Evolutionary conservation across 1,140 invertebrate species (phyloP), one percentile per base, ranked within the genome.

Genomic region (Aphelenchoides avenae): DNA sequence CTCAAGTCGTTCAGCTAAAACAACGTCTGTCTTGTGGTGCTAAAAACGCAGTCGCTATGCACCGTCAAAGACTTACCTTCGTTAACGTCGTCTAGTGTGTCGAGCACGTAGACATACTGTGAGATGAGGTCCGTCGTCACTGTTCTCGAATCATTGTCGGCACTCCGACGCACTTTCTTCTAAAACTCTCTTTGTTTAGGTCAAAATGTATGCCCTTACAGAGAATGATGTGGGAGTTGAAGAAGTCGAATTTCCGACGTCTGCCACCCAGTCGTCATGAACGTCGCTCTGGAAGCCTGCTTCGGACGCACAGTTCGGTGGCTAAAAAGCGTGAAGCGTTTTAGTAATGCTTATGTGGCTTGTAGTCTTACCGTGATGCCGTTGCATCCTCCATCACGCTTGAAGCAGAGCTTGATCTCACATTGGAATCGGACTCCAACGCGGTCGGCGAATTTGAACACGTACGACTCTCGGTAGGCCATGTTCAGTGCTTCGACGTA

Each of bases 401-500:
- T 75, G 18, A 75, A 29, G 44, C 73, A 75, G 2, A 75, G 47
- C 26, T 68, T 56, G 24, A 75, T 77, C 51, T 77, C 69, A 43
- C 73, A 75, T 20, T 64, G 58, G 51, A 75, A 75, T 20, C 75
- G 66, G 27, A 75, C 73, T 1, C 74, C 72, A 18, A 77, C 52
- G 30, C 58, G 31, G 37, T 75, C 73, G 22, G 73, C 71, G 52
- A 76, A 75, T 40, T 77, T 75, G 47, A 75, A 75, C 2, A 75
- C 75, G 44, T 63, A 61, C 5, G 70, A 66, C 36, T 75, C 73
- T 20, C 73, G 54, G 48, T 75, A 75, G 1, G 73, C 75, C 75
- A 75, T 67, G 36, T 77, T 75, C 40, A 75, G 47, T 9, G 61
- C 72, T 43, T 77, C 61, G 22, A 68, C 60, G 48, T 75, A 75